phyloP scores from a whole-genome alignment of 2,113 vertebrate genomes.

The Corynorhinus townsendii region DNA sequence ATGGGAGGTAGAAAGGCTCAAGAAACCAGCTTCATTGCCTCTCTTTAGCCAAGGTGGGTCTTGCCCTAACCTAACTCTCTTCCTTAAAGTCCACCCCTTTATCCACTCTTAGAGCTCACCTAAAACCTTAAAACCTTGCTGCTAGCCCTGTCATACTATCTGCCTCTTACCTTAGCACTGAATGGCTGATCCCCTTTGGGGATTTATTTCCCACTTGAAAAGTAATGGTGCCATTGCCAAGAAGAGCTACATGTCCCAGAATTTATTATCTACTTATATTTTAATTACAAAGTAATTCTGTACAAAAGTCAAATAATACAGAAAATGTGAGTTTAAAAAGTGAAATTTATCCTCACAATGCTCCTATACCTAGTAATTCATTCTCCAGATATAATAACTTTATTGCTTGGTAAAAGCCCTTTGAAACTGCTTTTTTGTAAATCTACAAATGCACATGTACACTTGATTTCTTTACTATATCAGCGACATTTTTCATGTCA shows the following conservation, averaged over 20 bases:
- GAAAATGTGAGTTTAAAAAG: not conserved
- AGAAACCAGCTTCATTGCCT: not conserved
- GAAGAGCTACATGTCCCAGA: not conserved
- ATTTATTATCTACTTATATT: not conserved
- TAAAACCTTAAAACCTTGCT: not conserved
- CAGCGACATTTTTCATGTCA: not conserved
- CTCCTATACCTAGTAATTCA: not conserved
- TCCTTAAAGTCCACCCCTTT: not conserved
- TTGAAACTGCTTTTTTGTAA: not conserved
- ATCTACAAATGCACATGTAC: not conserved
- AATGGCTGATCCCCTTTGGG: not conserved
- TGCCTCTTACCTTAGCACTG: not conserved
- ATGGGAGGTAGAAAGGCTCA: not conserved
- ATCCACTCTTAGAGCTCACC: not conserved
- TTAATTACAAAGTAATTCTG: slow-evolving; percentile 12
- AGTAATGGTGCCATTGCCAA: not conserved
- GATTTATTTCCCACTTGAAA: not conserved
- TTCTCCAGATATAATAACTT: not conserved
- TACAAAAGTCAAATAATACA: not conserved
- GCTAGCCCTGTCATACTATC: not conserved
- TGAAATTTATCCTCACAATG: not conserved
- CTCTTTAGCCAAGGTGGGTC: not conserved
- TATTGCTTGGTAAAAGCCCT: not conserved
- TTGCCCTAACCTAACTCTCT: not conserved
- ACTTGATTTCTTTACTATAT: not conserved